Evolutionary conservation across 64 coral and sea anemone species (phyloP).

Genomic region (Orbicella faveolata): DNA sequence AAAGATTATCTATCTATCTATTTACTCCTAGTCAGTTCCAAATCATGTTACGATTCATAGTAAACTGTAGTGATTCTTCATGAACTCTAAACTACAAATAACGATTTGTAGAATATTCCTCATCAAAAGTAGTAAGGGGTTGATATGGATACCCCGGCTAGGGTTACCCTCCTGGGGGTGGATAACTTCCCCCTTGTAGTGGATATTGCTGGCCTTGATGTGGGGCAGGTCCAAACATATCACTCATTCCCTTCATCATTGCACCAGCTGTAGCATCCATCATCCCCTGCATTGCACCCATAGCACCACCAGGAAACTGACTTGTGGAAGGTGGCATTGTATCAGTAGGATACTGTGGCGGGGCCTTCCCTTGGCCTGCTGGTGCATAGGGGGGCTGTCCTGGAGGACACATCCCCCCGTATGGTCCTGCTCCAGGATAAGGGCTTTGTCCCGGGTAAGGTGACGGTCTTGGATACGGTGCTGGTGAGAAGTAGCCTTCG

Average conservation of each 20-base stretch:
- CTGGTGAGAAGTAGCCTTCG: background rate
- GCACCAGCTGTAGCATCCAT: background rate
- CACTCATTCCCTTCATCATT: too few species aligned
- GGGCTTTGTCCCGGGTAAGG: slow-evolving; percentile 29
- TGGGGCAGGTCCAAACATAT: too few species aligned
- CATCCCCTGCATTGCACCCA: background rate
- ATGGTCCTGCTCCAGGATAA: background rate
- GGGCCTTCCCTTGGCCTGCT: background rate
- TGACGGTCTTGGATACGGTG: slow-evolving; percentile 27
- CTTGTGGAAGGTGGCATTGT: background rate
- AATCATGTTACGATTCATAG: too few species aligned
- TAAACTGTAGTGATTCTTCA: too few species aligned
- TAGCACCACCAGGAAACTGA: background rate
- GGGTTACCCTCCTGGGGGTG: background rate
- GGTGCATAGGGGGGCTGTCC: background rate
- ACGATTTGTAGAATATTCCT: too few species aligned
- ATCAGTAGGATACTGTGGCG: slow-evolving; percentile 18
- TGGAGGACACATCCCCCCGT: background rate
- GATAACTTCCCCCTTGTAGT: background rate
- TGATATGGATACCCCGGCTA: too few species aligned
- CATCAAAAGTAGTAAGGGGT: too few species aligned
- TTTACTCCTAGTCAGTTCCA: too few species aligned
- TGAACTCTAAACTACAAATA: too few species aligned
- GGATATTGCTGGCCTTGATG: background rate
- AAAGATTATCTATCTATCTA: too few species aligned